Conservation (phyloP, 2,888 invertebrate genomes). For the Drosophila engyochracea region DNA sequence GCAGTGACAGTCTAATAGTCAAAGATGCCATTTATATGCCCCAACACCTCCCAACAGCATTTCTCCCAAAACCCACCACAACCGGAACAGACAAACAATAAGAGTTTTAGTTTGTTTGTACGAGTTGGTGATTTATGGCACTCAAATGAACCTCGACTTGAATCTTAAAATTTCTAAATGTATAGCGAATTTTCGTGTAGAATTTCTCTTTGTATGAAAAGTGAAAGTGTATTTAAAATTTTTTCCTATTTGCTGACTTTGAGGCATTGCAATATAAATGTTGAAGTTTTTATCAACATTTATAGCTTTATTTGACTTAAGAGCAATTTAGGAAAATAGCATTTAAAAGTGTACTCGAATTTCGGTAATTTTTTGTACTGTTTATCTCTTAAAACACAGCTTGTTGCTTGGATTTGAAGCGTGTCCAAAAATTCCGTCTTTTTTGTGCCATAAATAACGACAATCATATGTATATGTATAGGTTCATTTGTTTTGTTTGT, state of each 20-base stretch:
- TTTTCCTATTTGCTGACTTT: background rate
- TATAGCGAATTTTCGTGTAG: conserved; percentile 52
- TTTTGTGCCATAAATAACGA: conserved; percentile 10
- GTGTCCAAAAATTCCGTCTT: conserved; percentile 4
- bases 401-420: conserved; percentile 32
- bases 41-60: conserved; percentile 4
- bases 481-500: background rate
- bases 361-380: background rate
- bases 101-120: conserved; percentile 18
- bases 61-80: background rate
- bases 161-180: conserved; percentile 71
- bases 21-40: conserved; percentile 65
- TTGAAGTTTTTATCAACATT: background rate
- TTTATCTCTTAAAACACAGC: background rate
- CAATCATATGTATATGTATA: background rate
- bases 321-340: background rate
- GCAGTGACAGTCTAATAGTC: conserved; percentile 65
- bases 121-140: conserved; percentile 70
- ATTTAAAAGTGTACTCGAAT: background rate
- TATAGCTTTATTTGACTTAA: background rate
- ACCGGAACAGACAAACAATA: conserved; percentile 4
- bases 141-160: conserved; percentile 75
- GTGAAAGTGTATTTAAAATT: background rate
- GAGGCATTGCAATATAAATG: background rate
- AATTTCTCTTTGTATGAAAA: conserved; percentile 10